Percentiles rank a stretch among this genome's conserved stretches.
Evolutionary conservation across 2,113 vertebrate genomes (phyloP).

Genomic region (Poicephalus gulielmi): DNA sequence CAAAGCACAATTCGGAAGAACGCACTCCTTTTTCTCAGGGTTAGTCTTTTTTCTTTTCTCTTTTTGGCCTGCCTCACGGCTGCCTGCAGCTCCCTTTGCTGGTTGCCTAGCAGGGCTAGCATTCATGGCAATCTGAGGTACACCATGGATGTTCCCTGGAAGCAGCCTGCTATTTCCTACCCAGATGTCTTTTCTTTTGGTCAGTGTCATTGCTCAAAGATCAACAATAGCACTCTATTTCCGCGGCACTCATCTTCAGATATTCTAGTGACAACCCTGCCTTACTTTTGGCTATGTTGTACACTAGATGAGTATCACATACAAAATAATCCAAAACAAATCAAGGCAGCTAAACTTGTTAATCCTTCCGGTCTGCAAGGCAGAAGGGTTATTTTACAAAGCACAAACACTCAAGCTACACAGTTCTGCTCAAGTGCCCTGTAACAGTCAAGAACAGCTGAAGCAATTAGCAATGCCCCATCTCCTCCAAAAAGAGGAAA

Average conservation of each 20-base stretch:
- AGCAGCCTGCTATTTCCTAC: slow-evolving; percentile 36
- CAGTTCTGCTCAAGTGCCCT: slow-evolving; percentile 1
- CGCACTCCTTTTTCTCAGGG: neutral
- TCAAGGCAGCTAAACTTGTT: slow-evolving; percentile 8
- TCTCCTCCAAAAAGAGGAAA: slow-evolving; percentile 10
- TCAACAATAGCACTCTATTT: neutral
- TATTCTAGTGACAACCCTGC: neutral
- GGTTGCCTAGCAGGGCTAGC: slow-evolving; percentile 77
- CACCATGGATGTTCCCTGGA: slow-evolving; percentile 48
- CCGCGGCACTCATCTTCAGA: neutral
- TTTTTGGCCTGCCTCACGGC: neutral
- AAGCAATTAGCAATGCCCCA: slow-evolving; percentile 34
- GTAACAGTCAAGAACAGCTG: slow-evolving; percentile 7
- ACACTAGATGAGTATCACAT: neutral
- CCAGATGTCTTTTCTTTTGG: slow-evolving; percentile 22
- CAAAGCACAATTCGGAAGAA: slow-evolving; percentile 4
- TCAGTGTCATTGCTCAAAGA: neutral
- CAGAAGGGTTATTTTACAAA: neutral
- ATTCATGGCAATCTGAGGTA: slow-evolving; percentile 72
- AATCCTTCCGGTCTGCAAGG: neutral
- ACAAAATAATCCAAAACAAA: slow-evolving; percentile 8
- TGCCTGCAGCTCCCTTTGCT: slow-evolving; percentile 46
- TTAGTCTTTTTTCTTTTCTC: neutral
- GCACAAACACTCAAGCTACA: neutral
- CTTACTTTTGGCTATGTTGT: neutral